Base-by-base conservation (phyloP, 2,113 vertebrate genomes). In the Stictonetta naevosa region DNA sequence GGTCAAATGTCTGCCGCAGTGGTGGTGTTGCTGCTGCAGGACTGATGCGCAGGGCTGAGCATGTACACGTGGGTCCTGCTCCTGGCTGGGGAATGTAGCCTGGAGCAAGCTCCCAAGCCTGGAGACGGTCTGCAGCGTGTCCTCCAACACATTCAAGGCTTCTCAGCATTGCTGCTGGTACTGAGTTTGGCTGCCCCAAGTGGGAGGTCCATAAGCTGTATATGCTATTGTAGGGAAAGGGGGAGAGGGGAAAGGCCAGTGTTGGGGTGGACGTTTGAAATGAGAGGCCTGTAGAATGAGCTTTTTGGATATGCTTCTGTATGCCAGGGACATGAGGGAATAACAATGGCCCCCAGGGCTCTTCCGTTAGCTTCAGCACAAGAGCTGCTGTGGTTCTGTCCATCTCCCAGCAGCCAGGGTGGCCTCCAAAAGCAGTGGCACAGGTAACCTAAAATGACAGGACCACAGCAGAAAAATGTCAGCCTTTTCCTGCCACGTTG, bases 11-110 rank as follows among this genome's bases (percentile, higher is more conserved):
- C 52, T 68, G 33, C 31, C 0, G 0, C 19, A 3, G 46, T 26
- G 5, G 33, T 4, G 2, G 36, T 13, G 40, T 3, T 22, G 14
- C 28, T 40, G 26, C n/a, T 64, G 25, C 38, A 29, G 62, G 52
- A 38, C 36, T 74, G 69, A 18, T 4, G 8, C 0, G 1, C 8
- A 56, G 16, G 13, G 15, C 71, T 0, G 3, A 63, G 78, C 29
- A 7, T 5, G 4, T 7, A 6, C 0, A 0, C 26, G 11, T 3
- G 5, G 9, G 34, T 26, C 5, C 34, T 66, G 9, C 36, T 63
- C 63, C 53, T 93, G 48, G 3, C 1, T 60, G 25, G 31, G 56
- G 17, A 56, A 29, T 31, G 11, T 21, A 26, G 3, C 20, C 58
- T 76, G 42, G 42, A 64, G 26, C 11, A 33, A 38, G 23, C 52